Conservation (phyloP, 2,113 vertebrate species). For the Pseudopipra pipra region DNA sequence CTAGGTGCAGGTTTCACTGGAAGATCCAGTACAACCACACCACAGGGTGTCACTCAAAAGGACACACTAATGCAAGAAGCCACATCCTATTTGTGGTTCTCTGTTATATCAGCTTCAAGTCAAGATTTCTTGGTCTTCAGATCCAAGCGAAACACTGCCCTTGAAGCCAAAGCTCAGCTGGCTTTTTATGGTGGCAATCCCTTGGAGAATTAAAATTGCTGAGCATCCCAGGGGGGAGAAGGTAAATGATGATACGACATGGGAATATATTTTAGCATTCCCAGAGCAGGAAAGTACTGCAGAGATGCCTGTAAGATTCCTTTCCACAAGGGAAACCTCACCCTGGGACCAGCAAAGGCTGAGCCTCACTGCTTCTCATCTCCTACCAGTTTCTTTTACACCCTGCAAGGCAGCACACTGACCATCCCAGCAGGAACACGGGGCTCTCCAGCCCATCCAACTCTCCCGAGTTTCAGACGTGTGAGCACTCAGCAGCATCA, state of each 20-base stretch:
- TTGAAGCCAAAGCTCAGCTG: background rate
- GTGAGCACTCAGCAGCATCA: background rate
- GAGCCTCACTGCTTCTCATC: background rate
- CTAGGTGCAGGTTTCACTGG: background rate
- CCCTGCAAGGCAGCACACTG: background rate
- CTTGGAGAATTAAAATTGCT: background rate
- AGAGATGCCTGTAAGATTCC: background rate
- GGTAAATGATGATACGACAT: background rate
- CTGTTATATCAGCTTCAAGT: background rate
- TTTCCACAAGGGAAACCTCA: background rate
- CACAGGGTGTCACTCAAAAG: background rate
- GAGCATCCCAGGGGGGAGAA: background rate
- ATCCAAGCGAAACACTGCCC: background rate
- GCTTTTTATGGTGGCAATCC: background rate
- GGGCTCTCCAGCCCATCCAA: background rate
- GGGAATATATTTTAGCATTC: background rate
- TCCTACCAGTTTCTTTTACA: background rate
- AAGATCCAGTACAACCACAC: background rate
- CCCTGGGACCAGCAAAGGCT: background rate
- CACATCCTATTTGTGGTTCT: background rate
- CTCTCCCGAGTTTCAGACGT: background rate
- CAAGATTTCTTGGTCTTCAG: background rate
- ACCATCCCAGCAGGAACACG: background rate
- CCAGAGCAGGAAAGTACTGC: background rate
- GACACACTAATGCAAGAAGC: background rate